Base-by-base conservation (phyloP, 2,113 vertebrate species). In the Proterorhinus semilunaris region DNA sequence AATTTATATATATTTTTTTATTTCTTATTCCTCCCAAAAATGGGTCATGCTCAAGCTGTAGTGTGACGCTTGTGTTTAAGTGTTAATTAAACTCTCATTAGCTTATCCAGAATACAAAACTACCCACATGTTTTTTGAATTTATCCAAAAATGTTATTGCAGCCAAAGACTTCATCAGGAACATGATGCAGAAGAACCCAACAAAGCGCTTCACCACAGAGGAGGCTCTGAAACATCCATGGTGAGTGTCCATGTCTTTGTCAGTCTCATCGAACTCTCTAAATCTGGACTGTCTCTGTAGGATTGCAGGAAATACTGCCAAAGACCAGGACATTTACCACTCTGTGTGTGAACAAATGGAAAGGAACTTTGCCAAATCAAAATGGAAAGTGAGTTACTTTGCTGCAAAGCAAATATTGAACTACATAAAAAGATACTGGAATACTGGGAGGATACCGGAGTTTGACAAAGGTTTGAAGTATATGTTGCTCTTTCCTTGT, bases 131-230 rank as follows among this genome's bases (percentile, higher is more conserved):
- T 36, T 36, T 36, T 36, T 36, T 36, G 0, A 36, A 36, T 36
- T 1, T 53, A 16, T 53, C 16, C 27, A 55, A 55, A 50, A 27
- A 55, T 81, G n/a, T 82, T 43, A 82, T 69, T 53, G 78, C 88
- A 98, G 96, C 96, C 66, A 98, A 97, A 87, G 95, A 96, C 68
- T 98, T 98, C 71, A 95, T 98, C 84, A 90, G 87, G 16, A 95
- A 95, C 12, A 74, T 98, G 59, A 91, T 98, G 89, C 93, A 96
- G 90, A 98, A 96, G 70, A 93, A 94, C 86, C 94, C 96, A 0
- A 87, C n/a, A 0, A 87, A 85, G 7, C 94, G 96, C 61, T 96
- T 94, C 69, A 94, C 87, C 71, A 96, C 96, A 0, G 96, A 97
- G 54, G 90, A 96, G 84, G 96, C 96, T 1, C 86, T 98, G 81